Evolutionary conservation across 1,140 invertebrate genomes (phyloP), one percentile per base, ranked within the genome.

Genomic region (Pantala flavescens): DNA sequence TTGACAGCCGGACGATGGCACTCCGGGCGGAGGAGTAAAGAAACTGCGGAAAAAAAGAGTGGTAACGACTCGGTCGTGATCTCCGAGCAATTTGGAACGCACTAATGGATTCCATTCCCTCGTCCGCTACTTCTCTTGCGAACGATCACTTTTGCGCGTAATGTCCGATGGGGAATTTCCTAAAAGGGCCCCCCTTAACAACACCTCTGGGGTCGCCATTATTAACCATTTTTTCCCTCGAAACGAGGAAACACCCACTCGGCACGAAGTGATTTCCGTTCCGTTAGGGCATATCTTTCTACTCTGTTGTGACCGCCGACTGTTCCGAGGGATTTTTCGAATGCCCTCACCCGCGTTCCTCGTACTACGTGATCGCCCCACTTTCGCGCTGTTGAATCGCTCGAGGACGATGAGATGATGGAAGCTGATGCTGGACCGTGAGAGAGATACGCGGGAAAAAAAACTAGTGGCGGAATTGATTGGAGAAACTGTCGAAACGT

Each of bases 81-180:
- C n/a, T 63, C 49, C n/a, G 49, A 12, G 16, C 49, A 63, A 63
- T 63, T 63, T 63, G 12, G n/a, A 63, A 63, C 49, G 49, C 49
- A 63, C 49, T 7, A 63, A 63, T 63, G 49, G 49, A 63, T 63
- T 63, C 49, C 49, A 63, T 63, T 63, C 49, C 16, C 14, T 19
- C 49, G 12, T 19, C 49, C n/a, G 49, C 49, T 63, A 63, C 49
- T 63, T 63, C 49, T 21, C 49, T 63, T 63, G 3, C 49, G 49
- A 63, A 5, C 12, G 12, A 63, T 63, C n/a, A 63, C 12, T 21
- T 19, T 63, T 63, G 5, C 49, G 49, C 49, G 49, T 21, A 36
- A 36, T 36, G 49, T 63, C 49, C 49, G 49, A 63, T 63, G 49
- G 49, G 49, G n/a, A 63, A 63, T 63, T 63, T 63, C 49, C 49